These are phyloP conservation scores for Hirtodrosophila histrioides DNA, from an alignment of 2,888 invertebrate species.

Conservation along the genomic window DNA sequence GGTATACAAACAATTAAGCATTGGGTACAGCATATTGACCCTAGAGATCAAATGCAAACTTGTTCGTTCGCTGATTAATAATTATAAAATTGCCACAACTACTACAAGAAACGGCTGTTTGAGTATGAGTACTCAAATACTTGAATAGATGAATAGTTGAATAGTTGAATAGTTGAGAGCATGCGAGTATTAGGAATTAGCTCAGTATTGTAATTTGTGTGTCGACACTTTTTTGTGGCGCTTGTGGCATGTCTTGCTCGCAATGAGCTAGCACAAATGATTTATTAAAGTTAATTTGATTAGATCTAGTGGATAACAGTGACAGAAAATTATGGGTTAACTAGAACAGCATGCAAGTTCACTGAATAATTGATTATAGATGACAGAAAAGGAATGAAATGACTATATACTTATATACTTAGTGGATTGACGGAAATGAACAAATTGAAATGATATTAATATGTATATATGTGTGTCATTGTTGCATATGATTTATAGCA, in stretches of 20 bases:
- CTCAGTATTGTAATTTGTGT: slow-evolving; percentile 62
- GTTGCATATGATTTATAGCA: slow-evolving; percentile 6
- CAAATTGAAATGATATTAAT: no score
- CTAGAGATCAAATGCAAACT: slow-evolving; percentile 79
- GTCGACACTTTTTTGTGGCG: slow-evolving; percentile 59
- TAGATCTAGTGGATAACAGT: slow-evolving; percentile 24
- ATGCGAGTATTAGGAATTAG: slow-evolving; percentile 30
- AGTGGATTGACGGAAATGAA: no score
- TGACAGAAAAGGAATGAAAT: no score
- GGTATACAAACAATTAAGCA: slow-evolving; percentile 67
- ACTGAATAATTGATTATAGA: background rate
- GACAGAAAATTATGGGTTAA: slow-evolving; percentile 15
- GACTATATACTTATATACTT: no score
- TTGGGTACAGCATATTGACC: slow-evolving; percentile 75
- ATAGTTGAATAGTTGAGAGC: slow-evolving; percentile 20
- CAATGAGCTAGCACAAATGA: slow-evolving; percentile 13
- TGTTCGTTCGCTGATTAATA: slow-evolving; percentile 68
- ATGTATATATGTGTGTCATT: no score
- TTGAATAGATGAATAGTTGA: slow-evolving; percentile 30
- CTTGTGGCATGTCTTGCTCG: slow-evolving; percentile 14
- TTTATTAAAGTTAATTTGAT: slow-evolving; percentile 44
- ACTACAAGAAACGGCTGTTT: slow-evolving; percentile 23
- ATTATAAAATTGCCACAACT: slow-evolving; percentile 49
- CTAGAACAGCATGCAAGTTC: background rate
- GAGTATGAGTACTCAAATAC: slow-evolving; percentile 13